These are phyloP conservation scores for Notospermus geniculatus DNA, from an alignment of 1,140 invertebrate species.

Conservation along the genomic window DNA sequence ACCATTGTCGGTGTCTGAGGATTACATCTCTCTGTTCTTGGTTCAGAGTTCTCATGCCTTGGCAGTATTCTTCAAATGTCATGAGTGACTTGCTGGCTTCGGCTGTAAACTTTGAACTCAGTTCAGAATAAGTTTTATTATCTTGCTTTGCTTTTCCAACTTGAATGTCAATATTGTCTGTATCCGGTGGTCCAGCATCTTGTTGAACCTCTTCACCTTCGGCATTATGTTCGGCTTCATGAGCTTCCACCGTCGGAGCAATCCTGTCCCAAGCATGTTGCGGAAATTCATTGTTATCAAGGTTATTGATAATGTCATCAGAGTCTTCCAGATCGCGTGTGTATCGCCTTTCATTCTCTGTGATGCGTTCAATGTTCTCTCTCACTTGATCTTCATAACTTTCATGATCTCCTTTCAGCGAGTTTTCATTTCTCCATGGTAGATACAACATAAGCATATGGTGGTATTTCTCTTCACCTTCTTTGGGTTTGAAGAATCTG, in stretches of 20 bases:
- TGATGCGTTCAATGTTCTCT: background rate
- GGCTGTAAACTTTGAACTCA: background rate
- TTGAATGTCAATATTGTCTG: background rate
- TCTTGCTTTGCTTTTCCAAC: background rate
- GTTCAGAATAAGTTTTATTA: background rate
- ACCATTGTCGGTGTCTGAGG: no score
- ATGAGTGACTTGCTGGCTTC: background rate
- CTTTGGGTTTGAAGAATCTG: background rate
- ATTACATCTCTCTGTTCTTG: background rate
- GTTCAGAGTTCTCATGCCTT: conserved; percentile 2
- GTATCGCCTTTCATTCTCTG: background rate
- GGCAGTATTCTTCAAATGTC: conserved; percentile 2
- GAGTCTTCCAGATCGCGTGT: background rate
- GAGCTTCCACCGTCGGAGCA: background rate
- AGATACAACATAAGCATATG: conserved; percentile 2
- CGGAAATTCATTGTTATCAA: background rate
- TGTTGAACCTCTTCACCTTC: background rate
- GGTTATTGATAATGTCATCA: background rate
- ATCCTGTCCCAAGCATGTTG: conserved; percentile 4
- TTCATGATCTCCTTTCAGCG: background rate
- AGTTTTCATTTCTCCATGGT: background rate
- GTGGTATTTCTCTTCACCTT: background rate
- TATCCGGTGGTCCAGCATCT: background rate
- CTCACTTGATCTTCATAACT: background rate
- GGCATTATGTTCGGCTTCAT: background rate